Base-by-base conservation (phyloP, 2,888 invertebrate species). In the Helobdella robusta region DNA sequence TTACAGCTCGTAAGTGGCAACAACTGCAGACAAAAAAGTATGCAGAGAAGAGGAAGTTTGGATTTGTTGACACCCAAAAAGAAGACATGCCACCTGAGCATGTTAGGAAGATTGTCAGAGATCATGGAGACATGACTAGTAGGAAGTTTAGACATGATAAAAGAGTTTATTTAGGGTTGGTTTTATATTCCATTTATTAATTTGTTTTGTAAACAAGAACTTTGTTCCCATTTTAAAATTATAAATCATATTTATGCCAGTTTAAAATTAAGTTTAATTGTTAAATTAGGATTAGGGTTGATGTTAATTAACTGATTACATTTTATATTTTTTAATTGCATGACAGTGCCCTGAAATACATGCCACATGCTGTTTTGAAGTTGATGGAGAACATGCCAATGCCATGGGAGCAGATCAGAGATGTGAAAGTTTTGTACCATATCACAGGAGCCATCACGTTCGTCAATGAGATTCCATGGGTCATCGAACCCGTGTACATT, bases 21-120 rank as follows among this genome's bases (percentile, higher is more conserved):
- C 95, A 97, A 79, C 82, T 99, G 25, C 98, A 98, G 78, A 89
- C 93, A n/a, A 99, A 98, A 79, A 85, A 97, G 28, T 99, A 94
- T 80, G 89, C 95, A 0, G 97, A 98, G 74, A 98, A 98, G 78
- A 84, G 97, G 66, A 99, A 99, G 79, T 91, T 97, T 79, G 98
- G 98, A 0, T 98, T 97, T 80, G 89, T 97, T 2, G 97, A 99
- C 81, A 91, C 95, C 0, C 97, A 97, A 77, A 99, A 99, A 79
- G 98, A 98, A 78, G 97, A 98, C 72, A 97, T 98, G 97, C 98
- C 98, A 15, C 94, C 97, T 0, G 98, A 98, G 78, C 97, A 98
- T 81, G 92, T 98, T 68, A 84, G 98, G 30, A 99, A 99, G 82
- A 98, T 99, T 75, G 95, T 98, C 71, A 85, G 97, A 65, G 98